Percentiles rank a stretch among this genome's conserved stretches.
These are phyloP conservation scores for Gymnothorax reevesii DNA, from an alignment of 2,797 vertebrate genomes.

Conservation along the genomic window DNA sequence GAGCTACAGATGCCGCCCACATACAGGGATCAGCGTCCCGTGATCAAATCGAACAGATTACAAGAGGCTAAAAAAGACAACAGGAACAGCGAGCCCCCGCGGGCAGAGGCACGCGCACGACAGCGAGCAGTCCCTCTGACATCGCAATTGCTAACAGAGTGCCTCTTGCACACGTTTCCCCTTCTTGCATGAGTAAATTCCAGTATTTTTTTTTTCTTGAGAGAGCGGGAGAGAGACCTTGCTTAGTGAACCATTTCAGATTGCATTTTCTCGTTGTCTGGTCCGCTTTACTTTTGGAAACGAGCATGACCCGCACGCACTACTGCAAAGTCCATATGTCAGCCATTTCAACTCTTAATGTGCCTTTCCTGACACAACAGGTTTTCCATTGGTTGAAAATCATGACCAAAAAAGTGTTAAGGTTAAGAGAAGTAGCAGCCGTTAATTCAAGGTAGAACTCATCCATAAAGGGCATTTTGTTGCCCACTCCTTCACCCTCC, in stretches of 20 bases:
- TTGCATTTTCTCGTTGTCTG: neutral
- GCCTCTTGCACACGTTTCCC: neutral
- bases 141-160: slow-evolving; percentile 6
- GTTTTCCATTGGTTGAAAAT: neutral
- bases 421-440: neutral
- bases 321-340: neutral
- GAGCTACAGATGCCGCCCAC: neutral
- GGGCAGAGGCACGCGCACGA: neutral
- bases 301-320: neutral
- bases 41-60: slow-evolving; percentile 17
- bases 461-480: slow-evolving; percentile 20
- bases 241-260: neutral
- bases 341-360: neutral
- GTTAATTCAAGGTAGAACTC: slow-evolving; percentile 8
- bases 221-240: neutral
- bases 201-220: neutral
- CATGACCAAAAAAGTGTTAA: neutral
- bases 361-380: neutral
- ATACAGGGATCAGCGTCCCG: slow-evolving; percentile 14
- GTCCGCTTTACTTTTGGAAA: neutral
- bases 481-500: too few relatives aligned
- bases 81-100: slow-evolving; percentile 3
- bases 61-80: neutral
- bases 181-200: slow-evolving; percentile 18
- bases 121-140: neutral